Percentiles rank a stretch among this genome's conserved stretches.
These are phyloP conservation scores for Drosophila nannoptera DNA, from an alignment of 1,140 invertebrate genomes.

Conservation along the genomic window DNA sequence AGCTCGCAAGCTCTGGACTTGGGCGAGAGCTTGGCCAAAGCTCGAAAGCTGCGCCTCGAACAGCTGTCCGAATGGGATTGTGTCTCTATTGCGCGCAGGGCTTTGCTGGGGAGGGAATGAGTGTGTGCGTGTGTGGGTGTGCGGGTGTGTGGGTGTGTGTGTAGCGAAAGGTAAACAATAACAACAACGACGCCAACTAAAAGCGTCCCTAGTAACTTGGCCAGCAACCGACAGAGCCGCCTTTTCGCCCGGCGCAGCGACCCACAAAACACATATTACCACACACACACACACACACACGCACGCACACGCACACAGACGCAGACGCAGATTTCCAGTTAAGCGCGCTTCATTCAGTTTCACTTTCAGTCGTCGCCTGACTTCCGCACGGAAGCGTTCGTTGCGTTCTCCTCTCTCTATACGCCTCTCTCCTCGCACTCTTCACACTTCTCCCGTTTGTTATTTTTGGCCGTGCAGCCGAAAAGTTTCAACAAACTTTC, in stretches of 20 bases:
- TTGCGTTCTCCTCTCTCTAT: constrained; percentile 53
- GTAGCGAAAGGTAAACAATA: constrained; percentile 61
- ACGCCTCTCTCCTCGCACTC: constrained; percentile 13
- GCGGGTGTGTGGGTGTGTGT: constrained; percentile 10
- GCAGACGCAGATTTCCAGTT: constrained; percentile 52
- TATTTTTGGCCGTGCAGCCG: constrained; percentile 2
- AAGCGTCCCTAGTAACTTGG: constrained; percentile 37
- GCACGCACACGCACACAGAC: constrained; percentile 34
- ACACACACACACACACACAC: constrained; percentile 24
- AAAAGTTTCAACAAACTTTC: constrained; percentile 11
- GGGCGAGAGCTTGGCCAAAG: background rate
- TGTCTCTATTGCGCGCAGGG: background rate
- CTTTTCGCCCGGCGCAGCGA: constrained; percentile 23
- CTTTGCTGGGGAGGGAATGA: constrained; percentile 16
- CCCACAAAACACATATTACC: constrained; percentile 5
- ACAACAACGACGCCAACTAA: constrained; percentile 56
- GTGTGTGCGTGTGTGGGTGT: constrained; percentile 27
- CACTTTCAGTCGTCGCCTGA: constrained; percentile 73
- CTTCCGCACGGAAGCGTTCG: constrained; percentile 75
- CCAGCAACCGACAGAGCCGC: constrained; percentile 23
- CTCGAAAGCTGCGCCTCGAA: background rate
- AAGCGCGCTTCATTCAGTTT: constrained; percentile 62
- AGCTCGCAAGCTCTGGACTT: too few relatives aligned
- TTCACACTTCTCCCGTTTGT: constrained; percentile 10
- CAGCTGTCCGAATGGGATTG: background rate